Evolutionary conservation across 2,888 invertebrate genomes (phyloP).

Genomic region (Pseudanteris insignis): DNA sequence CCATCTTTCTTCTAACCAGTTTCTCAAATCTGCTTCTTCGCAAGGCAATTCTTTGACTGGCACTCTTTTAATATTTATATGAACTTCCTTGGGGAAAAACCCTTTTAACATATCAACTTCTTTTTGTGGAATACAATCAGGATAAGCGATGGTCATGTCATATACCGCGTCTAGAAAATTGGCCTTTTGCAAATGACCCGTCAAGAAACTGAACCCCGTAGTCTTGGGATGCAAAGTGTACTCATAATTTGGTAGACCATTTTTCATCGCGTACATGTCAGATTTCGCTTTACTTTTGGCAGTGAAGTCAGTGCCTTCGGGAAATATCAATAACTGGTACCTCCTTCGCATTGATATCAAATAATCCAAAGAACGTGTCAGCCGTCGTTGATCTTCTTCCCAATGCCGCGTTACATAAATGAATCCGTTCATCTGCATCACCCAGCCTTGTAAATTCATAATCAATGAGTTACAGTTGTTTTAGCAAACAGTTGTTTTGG

Average conservation of each 20-base stretch:
- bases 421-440: conserved; percentile 88
- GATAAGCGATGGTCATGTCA: conserved; percentile 87
- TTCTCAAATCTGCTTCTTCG: conserved; percentile 70
- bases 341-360: conserved; percentile 74
- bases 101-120: conserved; percentile 78
- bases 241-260: conserved; percentile 76
- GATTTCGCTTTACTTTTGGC: conserved; percentile 75
- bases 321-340: conserved; percentile 82
- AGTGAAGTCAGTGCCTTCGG: conserved; percentile 89
- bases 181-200: conserved; percentile 69
- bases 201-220: conserved; percentile 78
- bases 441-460: conserved; percentile 72
- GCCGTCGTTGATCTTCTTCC: conserved; percentile 76
- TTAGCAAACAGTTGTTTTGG: too few relatives aligned
- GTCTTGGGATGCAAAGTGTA: conserved; percentile 87
- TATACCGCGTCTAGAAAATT: conserved; percentile 80
- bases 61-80: conserved; percentile 80
- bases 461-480: conserved; percentile 12
- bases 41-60: conserved; percentile 70
- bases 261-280: conserved; percentile 75
- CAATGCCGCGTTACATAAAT: conserved; percentile 86
- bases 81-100: conserved; percentile 77
- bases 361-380: conserved; percentile 78
- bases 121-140: conserved; percentile 77
- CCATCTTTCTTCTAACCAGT: conserved; percentile 76